Evolutionary conservation across 2,113 vertebrate species (phyloP), one percentile per base, ranked within the genome.

Genomic region (Muntiacus reevesi): DNA sequence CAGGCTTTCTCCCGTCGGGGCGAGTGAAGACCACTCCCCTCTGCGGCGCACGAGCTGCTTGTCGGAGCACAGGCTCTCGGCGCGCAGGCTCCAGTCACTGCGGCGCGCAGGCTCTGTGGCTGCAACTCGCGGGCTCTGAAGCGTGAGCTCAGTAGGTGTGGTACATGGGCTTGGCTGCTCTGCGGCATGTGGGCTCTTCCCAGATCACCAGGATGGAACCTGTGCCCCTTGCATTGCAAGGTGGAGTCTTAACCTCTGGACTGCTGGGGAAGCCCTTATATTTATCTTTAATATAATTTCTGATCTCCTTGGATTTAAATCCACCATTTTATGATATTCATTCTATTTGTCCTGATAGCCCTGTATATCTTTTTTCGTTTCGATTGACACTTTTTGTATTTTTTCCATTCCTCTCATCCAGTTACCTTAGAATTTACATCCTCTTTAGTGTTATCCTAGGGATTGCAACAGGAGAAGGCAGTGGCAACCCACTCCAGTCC

Each of bases 281-380:
- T 47, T 89, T 78, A 36, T 84, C 40, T 62, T 76, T 30, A 84
- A 13, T 62, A 25, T 62, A 76, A 84, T 78, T 76, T 89, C 45
- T 47, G 62, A 89, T 89, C 45, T 55, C 33, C 28, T 95, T 93
- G 78, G 28, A 62, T 93, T 96, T 96, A 74, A 93, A 89, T 89
- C n/a, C 64, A 7, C 23, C 78, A 47, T 78, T 79, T 76, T 57
- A 78, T 88, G 71, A 13, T 93, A 52, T 76, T 33, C 8, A 23
- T 92, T 90, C 60, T 71, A 21, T 87, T 83, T 88, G 50, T 92
- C 7, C 15, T 82, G 28, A 74, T 28, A 59, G 19, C 40, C 43
- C 59, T 60, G 13, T 55, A 36, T 89, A 62, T 79, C 16, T 36
- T 76, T n/a, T 89, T 23, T 33, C 17, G 6, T 83, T 96, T 89